Conservation (phyloP, 2,888 invertebrate genomes). For the Thymelicus sylvestris region DNA sequence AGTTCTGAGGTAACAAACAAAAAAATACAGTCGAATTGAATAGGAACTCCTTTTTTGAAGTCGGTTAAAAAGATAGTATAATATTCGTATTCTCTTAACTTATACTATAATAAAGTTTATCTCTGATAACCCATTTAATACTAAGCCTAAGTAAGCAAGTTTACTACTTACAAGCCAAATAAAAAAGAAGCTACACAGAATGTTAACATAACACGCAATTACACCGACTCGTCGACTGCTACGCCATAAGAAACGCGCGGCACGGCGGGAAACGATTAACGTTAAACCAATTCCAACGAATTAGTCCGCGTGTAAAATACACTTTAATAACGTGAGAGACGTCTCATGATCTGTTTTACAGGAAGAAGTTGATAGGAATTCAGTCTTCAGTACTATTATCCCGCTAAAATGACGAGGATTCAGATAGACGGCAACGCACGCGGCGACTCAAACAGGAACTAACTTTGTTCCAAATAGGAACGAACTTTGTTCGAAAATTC, state of each 20-base stretch:
- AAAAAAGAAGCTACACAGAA: background rate
- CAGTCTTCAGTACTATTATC: background rate
- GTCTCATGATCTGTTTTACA: background rate
- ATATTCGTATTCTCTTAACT: no score
- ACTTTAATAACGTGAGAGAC: slow-evolving; percentile 29
- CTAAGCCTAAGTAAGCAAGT: no score
- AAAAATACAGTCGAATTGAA: no score
- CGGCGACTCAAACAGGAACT: background rate
- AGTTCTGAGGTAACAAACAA: no score
- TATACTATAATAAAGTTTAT: no score
- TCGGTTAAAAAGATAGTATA: no score
- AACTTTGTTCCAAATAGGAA: background rate
- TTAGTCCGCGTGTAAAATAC: slow-evolving; percentile 26
- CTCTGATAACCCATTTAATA: no score
- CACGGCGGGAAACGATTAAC: slow-evolving; percentile 25
- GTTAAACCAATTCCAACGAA: slow-evolving; percentile 25
- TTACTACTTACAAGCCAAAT: no score
- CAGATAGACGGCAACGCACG: background rate
- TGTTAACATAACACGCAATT: background rate
- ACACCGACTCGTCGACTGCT: background rate
- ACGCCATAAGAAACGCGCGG: slow-evolving; percentile 20
- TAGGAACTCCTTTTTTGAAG: no score
- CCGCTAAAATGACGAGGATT: background rate
- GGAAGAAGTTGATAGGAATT: background rate
- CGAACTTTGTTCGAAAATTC: background rate